Percentiles rank a stretch among this genome's conserved stretches.
Evolutionary conservation across 2,113 vertebrate genomes (phyloP).

Genomic region (Illadopsis cleaveri): DNA sequence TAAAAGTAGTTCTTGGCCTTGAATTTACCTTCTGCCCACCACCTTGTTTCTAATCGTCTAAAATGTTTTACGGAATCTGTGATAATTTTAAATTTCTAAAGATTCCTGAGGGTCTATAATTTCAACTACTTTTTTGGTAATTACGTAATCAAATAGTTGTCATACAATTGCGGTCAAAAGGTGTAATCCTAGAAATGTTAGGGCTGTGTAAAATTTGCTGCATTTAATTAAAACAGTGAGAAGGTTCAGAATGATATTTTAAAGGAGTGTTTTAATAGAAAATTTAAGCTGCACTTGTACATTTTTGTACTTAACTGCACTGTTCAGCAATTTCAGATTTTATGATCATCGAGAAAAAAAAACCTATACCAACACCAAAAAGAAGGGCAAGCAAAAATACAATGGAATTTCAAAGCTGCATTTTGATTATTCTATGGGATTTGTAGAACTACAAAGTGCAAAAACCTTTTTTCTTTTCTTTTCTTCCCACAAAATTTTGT

Average conservation of each 20-base stretch:
- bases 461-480: rapidly evolving
- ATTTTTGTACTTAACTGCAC: not conserved
- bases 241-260: not conserved
- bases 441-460: not conserved
- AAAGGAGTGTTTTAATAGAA: not conserved
- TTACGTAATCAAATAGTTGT: not conserved
- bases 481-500: not conserved
- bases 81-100: not conserved
- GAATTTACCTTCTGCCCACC: not conserved
- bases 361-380: not conserved
- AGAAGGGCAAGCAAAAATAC: not conserved
- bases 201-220: not conserved
- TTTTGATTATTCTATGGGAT: not conserved
- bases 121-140: not conserved
- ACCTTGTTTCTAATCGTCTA: not conserved
- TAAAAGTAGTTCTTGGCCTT: not conserved
- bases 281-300: not conserved
- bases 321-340: not conserved
- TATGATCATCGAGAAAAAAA: not conserved
- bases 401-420: not conserved
- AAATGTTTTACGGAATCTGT: not conserved
- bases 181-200: not conserved
- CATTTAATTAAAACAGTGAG: not conserved
- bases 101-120: not conserved
- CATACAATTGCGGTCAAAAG: not conserved